Conservation (phyloP, 2,113 vertebrate species). For the Bubo bubo region DNA sequence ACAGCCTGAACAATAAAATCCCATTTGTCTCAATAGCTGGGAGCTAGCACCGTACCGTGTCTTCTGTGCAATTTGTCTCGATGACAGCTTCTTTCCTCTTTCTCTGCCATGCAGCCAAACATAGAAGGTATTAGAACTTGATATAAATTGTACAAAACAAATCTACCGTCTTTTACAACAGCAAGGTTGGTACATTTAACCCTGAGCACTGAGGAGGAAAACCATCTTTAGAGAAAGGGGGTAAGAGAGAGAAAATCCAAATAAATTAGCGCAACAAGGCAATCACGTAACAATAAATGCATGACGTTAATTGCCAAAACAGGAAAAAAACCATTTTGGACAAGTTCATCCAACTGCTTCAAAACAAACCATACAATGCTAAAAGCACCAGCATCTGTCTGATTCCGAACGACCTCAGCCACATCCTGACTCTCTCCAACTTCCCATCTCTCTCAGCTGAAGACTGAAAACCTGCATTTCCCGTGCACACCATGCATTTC, state of each 20-base stretch:
- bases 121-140: background rate
- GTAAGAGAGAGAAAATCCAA: background rate
- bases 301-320: background rate
- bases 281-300: background rate
- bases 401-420: background rate
- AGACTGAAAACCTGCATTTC: background rate
- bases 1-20: background rate
- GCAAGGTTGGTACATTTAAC: background rate
- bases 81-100: background rate
- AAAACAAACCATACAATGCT: background rate
- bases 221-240: background rate
- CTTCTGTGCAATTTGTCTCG: background rate
- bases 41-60: background rate
- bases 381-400: background rate
- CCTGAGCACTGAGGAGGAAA: background rate
- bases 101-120: background rate
- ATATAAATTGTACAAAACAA: background rate
- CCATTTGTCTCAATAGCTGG: constrained; percentile 7
- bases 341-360: background rate
- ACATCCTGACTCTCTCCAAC: background rate
- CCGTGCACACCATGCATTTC: background rate
- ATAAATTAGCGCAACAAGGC: background rate
- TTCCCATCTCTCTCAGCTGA: background rate
- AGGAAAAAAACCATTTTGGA: background rate
- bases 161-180: background rate